Percentiles rank a stretch among this genome's conserved stretches.
Conservation (phyloP, 2,888 invertebrate species). For the Cephus pygmeus region DNA sequence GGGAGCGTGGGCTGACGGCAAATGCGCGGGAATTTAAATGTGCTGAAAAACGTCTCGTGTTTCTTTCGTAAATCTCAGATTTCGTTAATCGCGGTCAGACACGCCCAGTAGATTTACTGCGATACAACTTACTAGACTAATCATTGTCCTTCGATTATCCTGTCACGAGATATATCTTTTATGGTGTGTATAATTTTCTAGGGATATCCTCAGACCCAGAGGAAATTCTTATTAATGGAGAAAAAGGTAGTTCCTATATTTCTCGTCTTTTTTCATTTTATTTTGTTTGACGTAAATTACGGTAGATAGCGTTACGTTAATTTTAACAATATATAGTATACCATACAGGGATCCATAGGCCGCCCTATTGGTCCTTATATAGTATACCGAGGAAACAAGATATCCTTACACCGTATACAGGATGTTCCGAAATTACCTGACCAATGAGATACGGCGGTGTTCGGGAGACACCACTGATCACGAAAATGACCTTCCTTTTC, state of each 20-base stretch:
- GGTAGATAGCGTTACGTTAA: not conserved
- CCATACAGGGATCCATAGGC: not conserved
- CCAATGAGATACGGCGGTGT: too few species aligned
- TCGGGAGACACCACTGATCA: too few species aligned
- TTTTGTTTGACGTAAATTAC: not conserved
- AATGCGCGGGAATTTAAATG: not conserved
- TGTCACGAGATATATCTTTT: slow-evolving; percentile 52
- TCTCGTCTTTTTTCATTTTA: not conserved
- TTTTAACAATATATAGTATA: not conserved
- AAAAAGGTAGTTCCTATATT: not conserved
- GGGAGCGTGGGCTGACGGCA: not conserved
- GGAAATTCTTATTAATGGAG: not conserved
- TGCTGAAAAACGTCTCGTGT: not conserved
- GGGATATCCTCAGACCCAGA: not conserved
- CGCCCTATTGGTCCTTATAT: not conserved
- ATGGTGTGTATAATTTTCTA: not conserved
- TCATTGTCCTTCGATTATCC: slow-evolving; percentile 54
- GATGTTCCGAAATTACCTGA: too few species aligned
- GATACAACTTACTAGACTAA: slow-evolving; percentile 42
- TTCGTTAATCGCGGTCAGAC: slow-evolving; percentile 39
- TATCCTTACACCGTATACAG: not conserved
- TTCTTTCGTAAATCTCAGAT: slow-evolving; percentile 5
- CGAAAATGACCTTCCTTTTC: too few species aligned
- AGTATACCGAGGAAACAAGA: not conserved
- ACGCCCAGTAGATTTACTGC: slow-evolving; percentile 51